Conservation (phyloP, 2,797 vertebrate genomes). For the Microhierax caerulescens region DNA sequence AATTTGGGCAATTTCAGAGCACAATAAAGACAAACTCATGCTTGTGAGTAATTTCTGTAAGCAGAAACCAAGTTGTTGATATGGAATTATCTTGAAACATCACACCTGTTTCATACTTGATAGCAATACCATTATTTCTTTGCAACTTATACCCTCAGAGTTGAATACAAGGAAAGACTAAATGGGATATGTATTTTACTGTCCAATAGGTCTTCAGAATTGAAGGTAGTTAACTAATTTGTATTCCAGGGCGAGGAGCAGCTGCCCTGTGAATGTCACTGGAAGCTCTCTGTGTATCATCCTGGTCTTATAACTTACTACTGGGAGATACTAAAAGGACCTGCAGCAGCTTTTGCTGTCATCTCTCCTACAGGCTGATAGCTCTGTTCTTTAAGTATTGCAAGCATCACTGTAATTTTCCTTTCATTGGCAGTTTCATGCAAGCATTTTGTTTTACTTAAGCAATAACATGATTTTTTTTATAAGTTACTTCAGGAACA, state of each 20-base stretch:
- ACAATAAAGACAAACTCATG: background rate
- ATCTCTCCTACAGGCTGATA: background rate
- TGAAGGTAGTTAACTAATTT: background rate
- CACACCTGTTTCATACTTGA: background rate
- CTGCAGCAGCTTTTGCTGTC: background rate
- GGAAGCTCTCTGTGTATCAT: background rate
- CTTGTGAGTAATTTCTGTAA: background rate
- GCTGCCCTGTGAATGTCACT: background rate
- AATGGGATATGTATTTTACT: background rate
- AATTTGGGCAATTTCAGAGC: background rate
- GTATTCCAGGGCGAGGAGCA: background rate
- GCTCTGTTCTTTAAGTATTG: background rate
- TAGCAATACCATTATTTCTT: background rate
- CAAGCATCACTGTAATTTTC: background rate
- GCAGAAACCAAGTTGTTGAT: background rate
- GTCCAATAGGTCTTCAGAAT: background rate
- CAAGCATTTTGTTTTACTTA: background rate
- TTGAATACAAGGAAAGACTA: background rate
- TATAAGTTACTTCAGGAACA: background rate
- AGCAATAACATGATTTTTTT: background rate
- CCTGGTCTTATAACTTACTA: background rate
- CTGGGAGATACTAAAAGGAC: background rate
- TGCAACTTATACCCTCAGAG: background rate
- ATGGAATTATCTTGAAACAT: background rate
- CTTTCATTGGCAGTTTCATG: background rate